Percentiles rank a stretch among this genome's conserved stretches.
Evolutionary conservation across 2,797 vertebrate genomes (phyloP).

Genomic region (Parauchenoglanis punctatus): DNA sequence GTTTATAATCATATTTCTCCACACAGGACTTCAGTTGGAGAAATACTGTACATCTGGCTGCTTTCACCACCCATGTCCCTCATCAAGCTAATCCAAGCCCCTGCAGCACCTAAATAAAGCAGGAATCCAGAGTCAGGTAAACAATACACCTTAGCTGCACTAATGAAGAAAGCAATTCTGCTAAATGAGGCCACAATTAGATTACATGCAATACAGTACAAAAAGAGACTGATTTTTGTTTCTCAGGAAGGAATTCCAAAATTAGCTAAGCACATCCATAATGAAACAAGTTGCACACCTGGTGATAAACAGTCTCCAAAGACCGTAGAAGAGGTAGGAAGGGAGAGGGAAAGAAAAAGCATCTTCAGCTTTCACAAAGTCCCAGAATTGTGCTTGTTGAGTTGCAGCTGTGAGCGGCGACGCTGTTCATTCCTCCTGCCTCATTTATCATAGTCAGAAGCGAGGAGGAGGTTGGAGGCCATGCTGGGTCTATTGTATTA

Average conservation of each 20-base stretch:
- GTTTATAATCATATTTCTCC: background rate
- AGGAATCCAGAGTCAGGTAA: slow-evolving; percentile 55
- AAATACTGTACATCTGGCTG: slow-evolving; percentile 25
- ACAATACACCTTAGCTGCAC: slow-evolving; percentile 50
- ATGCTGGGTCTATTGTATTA: slow-evolving; percentile 67
- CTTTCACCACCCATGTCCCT: slow-evolving; percentile 40
- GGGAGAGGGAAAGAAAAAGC: slow-evolving; percentile 37
- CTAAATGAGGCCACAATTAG: slow-evolving; percentile 57
- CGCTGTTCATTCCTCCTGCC: slow-evolving; percentile 66
- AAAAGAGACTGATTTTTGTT: slow-evolving; percentile 49
- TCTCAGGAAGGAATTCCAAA: slow-evolving; percentile 22
- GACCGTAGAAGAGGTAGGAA: slow-evolving; percentile 50
- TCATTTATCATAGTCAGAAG: slow-evolving; percentile 84
- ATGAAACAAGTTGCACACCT: slow-evolving; percentile 57
- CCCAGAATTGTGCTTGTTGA: slow-evolving; percentile 68
- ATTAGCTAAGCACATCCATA: slow-evolving; percentile 46
- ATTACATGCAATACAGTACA: slow-evolving; percentile 52
- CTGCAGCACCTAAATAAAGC: slow-evolving; percentile 33
- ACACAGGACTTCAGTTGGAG: background rate
- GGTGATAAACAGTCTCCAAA: slow-evolving; percentile 73
- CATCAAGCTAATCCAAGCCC: slow-evolving; percentile 49
- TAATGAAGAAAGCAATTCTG: slow-evolving; percentile 57
- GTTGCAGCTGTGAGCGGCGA: slow-evolving; percentile 71
- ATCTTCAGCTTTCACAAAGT: slow-evolving; percentile 64
- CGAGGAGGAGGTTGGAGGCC: slow-evolving; percentile 74